Evolutionary conservation across 2,888 invertebrate species (phyloP).

Genomic region (Thelaira solivaga): DNA sequence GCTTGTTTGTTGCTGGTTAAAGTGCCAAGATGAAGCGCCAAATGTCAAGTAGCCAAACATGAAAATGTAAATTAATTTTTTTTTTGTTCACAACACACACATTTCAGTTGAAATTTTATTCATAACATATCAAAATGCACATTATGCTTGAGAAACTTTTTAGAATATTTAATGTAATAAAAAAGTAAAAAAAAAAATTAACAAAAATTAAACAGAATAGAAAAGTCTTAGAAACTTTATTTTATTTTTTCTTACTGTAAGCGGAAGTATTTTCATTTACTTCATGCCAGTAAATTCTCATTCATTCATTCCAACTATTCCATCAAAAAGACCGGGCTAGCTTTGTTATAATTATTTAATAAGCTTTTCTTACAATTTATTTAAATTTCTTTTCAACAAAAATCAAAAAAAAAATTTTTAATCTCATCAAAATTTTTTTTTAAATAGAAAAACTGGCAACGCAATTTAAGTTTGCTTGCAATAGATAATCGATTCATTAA

Average conservation of each 20-base stretch:
- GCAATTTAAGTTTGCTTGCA: too few species aligned
- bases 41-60: constrained; percentile 61
- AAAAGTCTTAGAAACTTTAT: constrained; percentile 34
- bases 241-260: constrained; percentile 18
- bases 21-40: constrained; percentile 61
- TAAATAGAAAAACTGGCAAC: too few species aligned
- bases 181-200: background rate
- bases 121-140: constrained; percentile 48
- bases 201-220: background rate
- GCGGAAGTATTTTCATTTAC: constrained; percentile 58
- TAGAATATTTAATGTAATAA: constrained; percentile 3
- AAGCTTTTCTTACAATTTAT: constrained; percentile 7
- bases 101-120: constrained; percentile 42
- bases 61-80: constrained; percentile 53
- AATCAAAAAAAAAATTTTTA: too few species aligned
- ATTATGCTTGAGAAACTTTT: constrained; percentile 48
- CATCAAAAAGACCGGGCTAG: too few species aligned
- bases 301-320: constrained; percentile 10
- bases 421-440: too few species aligned
- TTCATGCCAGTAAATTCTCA: constrained; percentile 35
- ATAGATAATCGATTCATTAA: too few species aligned
- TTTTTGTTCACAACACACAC: background rate
- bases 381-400: background rate
- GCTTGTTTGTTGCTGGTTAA: constrained; percentile 32
- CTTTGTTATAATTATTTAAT: constrained; percentile 55